Percentiles rank a stretch among this genome's conserved stretches.
Evolutionary conservation across 2,797 vertebrate species (phyloP).

Genomic region (Arremon brunneinucha): DNA sequence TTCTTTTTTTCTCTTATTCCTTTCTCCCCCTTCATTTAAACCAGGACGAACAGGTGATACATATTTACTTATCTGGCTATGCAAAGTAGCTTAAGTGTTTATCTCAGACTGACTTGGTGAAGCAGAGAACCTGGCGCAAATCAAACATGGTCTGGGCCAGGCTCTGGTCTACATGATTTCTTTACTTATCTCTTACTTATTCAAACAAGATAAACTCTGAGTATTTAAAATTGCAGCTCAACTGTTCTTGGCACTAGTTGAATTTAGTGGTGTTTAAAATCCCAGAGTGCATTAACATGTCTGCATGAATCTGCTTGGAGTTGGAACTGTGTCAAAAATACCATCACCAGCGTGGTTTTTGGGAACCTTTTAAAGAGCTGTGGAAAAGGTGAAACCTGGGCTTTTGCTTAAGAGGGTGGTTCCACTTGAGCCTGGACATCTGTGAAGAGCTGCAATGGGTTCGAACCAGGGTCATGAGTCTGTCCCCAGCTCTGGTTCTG

Average conservation of each 20-base stretch:
- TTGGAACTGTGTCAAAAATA: neutral
- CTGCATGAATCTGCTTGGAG: neutral
- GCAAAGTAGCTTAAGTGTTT: neutral
- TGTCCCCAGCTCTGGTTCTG: neutral
- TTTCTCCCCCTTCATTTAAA: neutral
- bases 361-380: neutral
- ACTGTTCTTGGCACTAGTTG: neutral
- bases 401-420: neutral
- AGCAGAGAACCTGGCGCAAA: neutral
- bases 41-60: neutral
- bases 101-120: neutral
- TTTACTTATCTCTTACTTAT: neutral
- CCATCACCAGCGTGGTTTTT: neutral
- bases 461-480: accelerated
- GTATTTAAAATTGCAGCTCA: neutral
- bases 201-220: neutral
- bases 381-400: neutral
- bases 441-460: accelerated
- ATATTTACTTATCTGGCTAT: neutral
- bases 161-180: neutral
- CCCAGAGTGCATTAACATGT: accelerated
- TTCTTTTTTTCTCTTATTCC: accelerated
- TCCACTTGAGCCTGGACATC: neutral
- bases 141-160: neutral
- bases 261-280: neutral